Base-by-base conservation (phyloP, 2,113 vertebrate genomes). In the Catharus bicknelli region DNA sequence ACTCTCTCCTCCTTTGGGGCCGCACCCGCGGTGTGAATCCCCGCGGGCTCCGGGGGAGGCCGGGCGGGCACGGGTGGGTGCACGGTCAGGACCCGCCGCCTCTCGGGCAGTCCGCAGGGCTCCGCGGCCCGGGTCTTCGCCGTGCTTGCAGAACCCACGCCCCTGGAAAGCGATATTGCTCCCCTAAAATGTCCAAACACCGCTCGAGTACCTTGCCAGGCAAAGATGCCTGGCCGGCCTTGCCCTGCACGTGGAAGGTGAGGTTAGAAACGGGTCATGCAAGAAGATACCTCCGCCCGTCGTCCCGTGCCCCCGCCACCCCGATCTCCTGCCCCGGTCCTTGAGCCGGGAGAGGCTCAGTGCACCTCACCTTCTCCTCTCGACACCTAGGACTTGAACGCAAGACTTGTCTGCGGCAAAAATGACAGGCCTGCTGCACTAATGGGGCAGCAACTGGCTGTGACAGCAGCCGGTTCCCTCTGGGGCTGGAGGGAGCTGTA, bases 281-380 rank as follows among this genome's bases (percentile, higher is more conserved):
- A 10, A 45, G 48, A 25, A 77, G 26, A 42, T 10, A 36, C 2
- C 20, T 23, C 9, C 4, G 5, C 40, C 34, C 20, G 7, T 7
- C 8, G 17, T 54, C 15, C 16, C 19, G 5, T 25, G 1, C 20
- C 9, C 16, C 3, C 21, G 1, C 3, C 4, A 50, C 22, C 14
- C 3, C 4, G 34, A 36, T 53, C 62, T 58, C 43, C 53, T 43
- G 5, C 32, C 38, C 25, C 3, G 3, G 13, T 8, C 20, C n/a
- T 16, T 34, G 62, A 18, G 61, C 29, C 23, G 29, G 16, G 59
- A 6, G 59, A n/a, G 17, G 15, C 38, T 73, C 58, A 7, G 55
- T 9, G 38, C 9, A 9, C 61, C 80, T 57, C 83, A 30, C 47
- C 76, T 66, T 53, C 36, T 45, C 54, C 53, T 66, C 36, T 38